Percentiles rank a stretch among this genome's conserved stretches.
phyloP scores from a whole-genome alignment of 2,113 vertebrate genomes.

The Madoqua kirkii region DNA sequence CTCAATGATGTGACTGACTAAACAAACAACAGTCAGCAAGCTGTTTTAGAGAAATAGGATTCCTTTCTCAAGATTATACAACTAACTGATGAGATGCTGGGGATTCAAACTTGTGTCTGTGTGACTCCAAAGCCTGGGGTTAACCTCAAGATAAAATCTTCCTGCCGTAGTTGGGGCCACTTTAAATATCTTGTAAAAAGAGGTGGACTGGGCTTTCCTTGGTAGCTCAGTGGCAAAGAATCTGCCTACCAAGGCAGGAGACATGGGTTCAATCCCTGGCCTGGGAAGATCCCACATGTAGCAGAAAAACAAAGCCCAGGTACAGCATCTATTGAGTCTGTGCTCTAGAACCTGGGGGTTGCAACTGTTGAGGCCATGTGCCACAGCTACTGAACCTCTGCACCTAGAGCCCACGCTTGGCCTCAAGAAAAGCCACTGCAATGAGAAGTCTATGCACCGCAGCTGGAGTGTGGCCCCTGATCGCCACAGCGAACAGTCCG shows the following conservation, averaged over 20 bases:
- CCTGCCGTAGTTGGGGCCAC: background rate
- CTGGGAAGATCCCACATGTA: background rate
- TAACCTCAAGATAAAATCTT: background rate
- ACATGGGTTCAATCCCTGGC: background rate
- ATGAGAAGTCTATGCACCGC: rapidly evolving
- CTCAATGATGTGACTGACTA: background rate
- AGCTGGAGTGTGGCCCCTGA: background rate
- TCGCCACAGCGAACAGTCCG: rapidly evolving
- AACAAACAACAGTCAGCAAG: background rate
- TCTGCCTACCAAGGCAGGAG: background rate
- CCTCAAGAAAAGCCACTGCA: background rate
- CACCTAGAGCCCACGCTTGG: background rate
- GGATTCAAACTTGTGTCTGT: background rate
- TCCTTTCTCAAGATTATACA: background rate
- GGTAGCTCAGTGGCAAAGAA: background rate
- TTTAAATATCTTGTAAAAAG: background rate
- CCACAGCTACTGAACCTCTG: background rate
- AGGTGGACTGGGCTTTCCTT: background rate
- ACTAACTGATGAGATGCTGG: background rate
- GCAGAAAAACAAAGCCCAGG: background rate
- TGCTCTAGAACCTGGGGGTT: background rate
- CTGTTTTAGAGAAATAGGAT: background rate
- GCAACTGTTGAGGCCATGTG: background rate
- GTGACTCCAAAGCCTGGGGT: background rate
- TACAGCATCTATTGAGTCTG: rapidly evolving